Percentiles rank a stretch among this genome's conserved stretches.
phyloP scores from a whole-genome alignment of 2,113 vertebrate species.

The Scophthalmus maximus region DNA sequence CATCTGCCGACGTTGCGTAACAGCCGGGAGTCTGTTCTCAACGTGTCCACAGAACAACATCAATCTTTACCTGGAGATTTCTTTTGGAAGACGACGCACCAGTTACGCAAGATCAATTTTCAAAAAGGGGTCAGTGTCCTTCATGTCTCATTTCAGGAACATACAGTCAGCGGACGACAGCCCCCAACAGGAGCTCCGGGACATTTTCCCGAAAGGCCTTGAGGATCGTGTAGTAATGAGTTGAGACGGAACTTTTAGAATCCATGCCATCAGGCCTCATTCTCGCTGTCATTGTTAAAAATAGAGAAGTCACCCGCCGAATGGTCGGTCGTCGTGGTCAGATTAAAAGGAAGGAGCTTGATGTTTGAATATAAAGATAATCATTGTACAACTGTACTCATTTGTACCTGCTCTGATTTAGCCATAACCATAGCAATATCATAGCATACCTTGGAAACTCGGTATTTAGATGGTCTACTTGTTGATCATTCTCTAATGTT shows the following conservation, averaged over 20 bases:
- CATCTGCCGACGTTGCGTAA: slow-evolving; percentile 61
- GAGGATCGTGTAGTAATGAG: neutral
- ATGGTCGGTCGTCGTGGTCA: no score
- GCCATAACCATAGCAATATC: no score
- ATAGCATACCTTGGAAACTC: no score
- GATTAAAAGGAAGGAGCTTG: no score
- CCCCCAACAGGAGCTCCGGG: neutral
- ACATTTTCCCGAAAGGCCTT: neutral
- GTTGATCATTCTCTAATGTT: neutral
- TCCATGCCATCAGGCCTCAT: neutral
- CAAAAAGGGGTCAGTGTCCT: slow-evolving; percentile 22
- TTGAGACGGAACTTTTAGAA: neutral
- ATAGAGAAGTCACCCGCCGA: no score
- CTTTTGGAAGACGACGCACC: slow-evolving; percentile 4
- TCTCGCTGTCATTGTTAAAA: no score
- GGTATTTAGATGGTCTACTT: neutral
- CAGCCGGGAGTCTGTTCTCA: slow-evolving; percentile 8
- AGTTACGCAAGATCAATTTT: slow-evolving; percentile 28
- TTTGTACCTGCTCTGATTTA: no score
- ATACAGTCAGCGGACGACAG: neutral
- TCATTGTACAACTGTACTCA: no score
- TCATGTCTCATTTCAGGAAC: slow-evolving; percentile 25
- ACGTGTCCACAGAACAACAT: slow-evolving; percentile 1
- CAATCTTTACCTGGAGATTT: neutral
- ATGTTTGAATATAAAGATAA: no score